A percentile compares a stretch with the other conserved stretches of the same genome.
These are phyloP conservation scores for Oscheius sp. DNA, from an alignment of 1,140 invertebrate species.

Conservation along the genomic window DNA sequence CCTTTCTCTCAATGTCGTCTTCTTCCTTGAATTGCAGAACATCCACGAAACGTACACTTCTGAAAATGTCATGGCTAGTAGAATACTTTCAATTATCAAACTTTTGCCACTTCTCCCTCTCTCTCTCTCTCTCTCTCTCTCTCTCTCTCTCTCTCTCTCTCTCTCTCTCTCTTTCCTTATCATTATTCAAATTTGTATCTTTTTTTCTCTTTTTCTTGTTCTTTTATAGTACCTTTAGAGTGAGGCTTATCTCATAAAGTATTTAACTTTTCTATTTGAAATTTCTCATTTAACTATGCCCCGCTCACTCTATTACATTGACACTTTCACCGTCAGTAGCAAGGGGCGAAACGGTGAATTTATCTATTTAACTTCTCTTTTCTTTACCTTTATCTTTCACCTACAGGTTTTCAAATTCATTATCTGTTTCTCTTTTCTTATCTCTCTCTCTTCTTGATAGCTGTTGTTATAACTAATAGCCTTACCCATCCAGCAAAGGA, in stretches of 20 bases:
- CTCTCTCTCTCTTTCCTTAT: no score
- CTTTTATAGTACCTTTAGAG: no score
- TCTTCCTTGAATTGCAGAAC: constrained; percentile 17
- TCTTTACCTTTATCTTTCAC: no score
- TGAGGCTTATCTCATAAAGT: neutral
- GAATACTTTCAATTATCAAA: neutral
- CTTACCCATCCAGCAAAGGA: constrained; percentile 12
- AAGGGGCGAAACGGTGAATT: no score
- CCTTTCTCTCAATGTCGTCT: constrained; percentile 18
- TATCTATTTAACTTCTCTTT: no score
- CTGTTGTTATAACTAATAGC: neutral
- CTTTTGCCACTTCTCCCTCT: no score
- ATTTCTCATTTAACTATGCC: neutral
- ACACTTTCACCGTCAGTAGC: no score
- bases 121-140: neutral
- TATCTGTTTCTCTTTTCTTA: no score
- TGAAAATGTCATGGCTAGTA: neutral
- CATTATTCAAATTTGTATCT: no score
- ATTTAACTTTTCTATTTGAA: neutral
- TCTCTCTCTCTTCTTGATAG: neutral
- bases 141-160: neutral
- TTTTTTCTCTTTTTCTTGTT: no score
- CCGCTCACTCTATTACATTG: no score
- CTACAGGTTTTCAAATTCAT: neutral
- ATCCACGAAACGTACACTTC: constrained; percentile 3